These are phyloP conservation scores for Solenodon paradoxus DNA, from an alignment of 2,113 vertebrate genomes.

Conservation along the genomic window DNA sequence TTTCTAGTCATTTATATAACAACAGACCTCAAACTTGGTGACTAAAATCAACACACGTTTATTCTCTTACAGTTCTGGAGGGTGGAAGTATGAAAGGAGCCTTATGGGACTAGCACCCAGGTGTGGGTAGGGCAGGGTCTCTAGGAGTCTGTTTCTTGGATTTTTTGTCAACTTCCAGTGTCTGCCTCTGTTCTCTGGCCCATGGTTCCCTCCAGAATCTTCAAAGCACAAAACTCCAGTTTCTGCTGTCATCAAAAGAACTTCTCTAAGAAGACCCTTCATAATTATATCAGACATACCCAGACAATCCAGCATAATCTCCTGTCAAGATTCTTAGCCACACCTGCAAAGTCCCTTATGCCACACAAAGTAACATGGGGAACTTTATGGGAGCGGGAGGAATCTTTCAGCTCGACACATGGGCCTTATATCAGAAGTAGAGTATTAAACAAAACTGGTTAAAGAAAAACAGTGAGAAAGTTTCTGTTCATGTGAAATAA, in stretches of 20 bases:
- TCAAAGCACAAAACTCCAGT: background rate
- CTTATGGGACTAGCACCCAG: background rate
- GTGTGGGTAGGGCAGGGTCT: background rate
- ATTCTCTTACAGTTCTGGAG: background rate
- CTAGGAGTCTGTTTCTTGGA: background rate
- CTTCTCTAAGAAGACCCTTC: background rate
- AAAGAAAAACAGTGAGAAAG: conserved; percentile 9
- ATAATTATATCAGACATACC: background rate
- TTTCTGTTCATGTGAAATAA: background rate
- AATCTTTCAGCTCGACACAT: background rate
- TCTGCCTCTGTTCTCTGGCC: background rate
- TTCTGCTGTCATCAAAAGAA: background rate
- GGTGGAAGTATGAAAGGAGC: background rate
- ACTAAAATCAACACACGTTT: no score
- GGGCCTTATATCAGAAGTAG: background rate
- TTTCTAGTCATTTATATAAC: background rate
- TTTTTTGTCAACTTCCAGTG: background rate
- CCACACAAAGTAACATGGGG: background rate
- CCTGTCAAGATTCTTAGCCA: background rate
- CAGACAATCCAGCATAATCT: background rate
- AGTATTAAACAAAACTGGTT: background rate
- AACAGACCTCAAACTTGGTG: background rate
- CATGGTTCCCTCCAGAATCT: background rate
- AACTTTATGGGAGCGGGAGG: no score
- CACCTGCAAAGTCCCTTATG: background rate